Conservation (phyloP, 1,140 invertebrate genomes). For the Drosophila leontia region DNA sequence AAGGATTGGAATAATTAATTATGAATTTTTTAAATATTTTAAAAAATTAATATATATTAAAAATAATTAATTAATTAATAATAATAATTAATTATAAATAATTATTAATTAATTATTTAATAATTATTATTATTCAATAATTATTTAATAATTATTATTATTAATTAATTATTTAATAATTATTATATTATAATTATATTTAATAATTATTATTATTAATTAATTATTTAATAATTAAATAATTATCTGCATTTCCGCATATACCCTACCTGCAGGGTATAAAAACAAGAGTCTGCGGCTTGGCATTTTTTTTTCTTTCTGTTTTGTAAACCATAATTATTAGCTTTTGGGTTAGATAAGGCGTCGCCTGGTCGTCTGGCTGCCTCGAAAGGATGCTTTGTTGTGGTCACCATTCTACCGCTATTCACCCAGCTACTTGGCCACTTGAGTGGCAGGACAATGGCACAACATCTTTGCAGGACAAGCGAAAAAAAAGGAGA, state of each 20-base stretch:
- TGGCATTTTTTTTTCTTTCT: conserved; percentile 21
- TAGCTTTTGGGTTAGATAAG: conserved; percentile 53
- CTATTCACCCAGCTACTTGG: neutral
- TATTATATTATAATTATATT: too few species aligned
- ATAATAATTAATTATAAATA: too few species aligned
- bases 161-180: too few species aligned
- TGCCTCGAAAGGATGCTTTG: conserved; percentile 44
- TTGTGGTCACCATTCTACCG: conserved; percentile 43
- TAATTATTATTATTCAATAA: too few species aligned
- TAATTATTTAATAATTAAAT: too few species aligned
- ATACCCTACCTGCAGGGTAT: neutral
- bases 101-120: too few species aligned
- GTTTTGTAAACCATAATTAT: conserved; percentile 54
- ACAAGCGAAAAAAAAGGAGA: neutral
- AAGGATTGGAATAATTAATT: too few species aligned
- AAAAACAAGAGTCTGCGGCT: conserved; percentile 24
- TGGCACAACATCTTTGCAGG: conserved; percentile 7
- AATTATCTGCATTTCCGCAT: neutral
- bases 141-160: neutral
- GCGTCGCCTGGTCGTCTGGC: conserved; percentile 45
- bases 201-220: too few species aligned
- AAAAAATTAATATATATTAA: too few species aligned
- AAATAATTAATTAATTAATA: too few species aligned
- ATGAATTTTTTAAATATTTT: too few species aligned
- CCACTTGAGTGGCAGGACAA: conserved; percentile 31